Evolutionary conservation across 2,797 vertebrate species (phyloP).

Genomic region (Varecia variegata): DNA sequence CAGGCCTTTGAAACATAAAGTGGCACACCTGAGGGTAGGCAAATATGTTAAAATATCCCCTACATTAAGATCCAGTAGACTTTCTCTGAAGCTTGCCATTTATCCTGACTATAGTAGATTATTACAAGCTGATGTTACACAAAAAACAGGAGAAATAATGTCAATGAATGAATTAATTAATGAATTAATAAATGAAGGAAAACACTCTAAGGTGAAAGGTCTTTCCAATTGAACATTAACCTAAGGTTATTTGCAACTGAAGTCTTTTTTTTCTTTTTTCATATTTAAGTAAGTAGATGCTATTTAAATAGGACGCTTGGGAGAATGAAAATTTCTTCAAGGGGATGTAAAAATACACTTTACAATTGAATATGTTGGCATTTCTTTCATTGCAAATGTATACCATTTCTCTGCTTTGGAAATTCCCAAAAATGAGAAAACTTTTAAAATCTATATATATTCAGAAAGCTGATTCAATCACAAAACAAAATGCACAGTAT

Average conservation of each 20-base stretch:
- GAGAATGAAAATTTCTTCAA: slow-evolving; percentile 27
- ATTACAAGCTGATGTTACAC: neutral
- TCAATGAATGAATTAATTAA: neutral
- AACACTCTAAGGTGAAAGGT: neutral
- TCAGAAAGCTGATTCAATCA: neutral
- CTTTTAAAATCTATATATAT: neutral
- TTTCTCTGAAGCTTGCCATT: neutral
- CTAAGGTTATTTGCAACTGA: neutral
- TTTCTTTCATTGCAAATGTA: neutral
- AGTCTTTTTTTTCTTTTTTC: neutral
- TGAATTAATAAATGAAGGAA: neutral
- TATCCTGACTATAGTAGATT: neutral
- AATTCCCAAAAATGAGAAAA: neutral
- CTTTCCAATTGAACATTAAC: slow-evolving; percentile 14
- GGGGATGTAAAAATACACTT: neutral
- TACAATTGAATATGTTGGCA: neutral
- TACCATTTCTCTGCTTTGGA: neutral
- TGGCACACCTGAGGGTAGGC: neutral
- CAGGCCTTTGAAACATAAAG: slow-evolving; percentile 57
- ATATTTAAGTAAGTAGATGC: neutral
- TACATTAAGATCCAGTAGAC: neutral
- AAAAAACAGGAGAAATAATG: neutral
- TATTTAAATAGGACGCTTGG: neutral
- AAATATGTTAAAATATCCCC: neutral
- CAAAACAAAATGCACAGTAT: neutral